Percentiles rank a stretch among this genome's conserved stretches.
phyloP scores from a whole-genome alignment of 2,113 vertebrate genomes.

The Chrysochloris asiatica region DNA sequence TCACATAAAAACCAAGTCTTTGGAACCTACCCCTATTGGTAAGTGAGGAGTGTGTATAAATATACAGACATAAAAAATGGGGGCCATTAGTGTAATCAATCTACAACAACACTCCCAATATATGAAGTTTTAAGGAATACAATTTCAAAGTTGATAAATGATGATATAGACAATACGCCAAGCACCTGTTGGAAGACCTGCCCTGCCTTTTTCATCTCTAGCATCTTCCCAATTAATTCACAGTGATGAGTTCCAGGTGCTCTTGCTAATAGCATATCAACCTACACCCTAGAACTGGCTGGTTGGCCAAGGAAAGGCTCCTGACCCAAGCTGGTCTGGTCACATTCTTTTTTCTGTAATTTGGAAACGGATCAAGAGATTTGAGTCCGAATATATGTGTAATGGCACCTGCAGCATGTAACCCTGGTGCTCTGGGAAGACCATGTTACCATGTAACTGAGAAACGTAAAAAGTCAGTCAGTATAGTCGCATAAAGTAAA shows the following conservation, averaged over 20 bases:
- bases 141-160: not conserved
- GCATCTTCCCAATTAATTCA: not conserved
- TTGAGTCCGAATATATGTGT: not conserved
- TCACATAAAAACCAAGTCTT: too few species aligned
- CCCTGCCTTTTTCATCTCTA: not conserved
- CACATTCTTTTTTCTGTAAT: constrained; percentile 34
- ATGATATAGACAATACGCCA: not conserved
- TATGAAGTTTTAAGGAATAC: not conserved
- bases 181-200: not conserved
- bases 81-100: not conserved
- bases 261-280: not conserved
- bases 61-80: not conserved
- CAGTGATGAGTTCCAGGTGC: not conserved
- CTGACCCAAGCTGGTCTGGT: too few species aligned
- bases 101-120: not conserved
- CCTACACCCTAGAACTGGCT: too few species aligned
- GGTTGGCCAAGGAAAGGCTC: too few species aligned
- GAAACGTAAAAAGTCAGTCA: not conserved
- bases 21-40: too few species aligned
- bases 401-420: not conserved
- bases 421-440: not conserved
- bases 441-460: not conserved
- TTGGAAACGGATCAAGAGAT: not conserved
- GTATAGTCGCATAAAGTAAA: not conserved
- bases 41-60: too few species aligned